Evolutionary conservation across 2,888 invertebrate genomes (phyloP).

Genomic region (Lithosia quadra): DNA sequence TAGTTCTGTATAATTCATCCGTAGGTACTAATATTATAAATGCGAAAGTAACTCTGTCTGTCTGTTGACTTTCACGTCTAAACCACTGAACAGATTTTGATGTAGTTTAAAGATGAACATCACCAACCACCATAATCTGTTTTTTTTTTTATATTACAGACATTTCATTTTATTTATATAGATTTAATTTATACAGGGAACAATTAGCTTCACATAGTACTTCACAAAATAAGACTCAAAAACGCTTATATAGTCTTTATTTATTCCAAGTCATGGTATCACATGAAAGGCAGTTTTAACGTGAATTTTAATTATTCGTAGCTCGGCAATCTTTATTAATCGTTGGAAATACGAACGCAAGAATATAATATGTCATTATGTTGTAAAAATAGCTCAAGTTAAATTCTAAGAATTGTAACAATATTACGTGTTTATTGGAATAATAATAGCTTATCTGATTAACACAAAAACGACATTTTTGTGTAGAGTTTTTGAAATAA

Average conservation of each 20-base stretch:
- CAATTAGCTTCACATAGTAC: neutral
- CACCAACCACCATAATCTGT: too few relatives aligned
- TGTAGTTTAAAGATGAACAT: too few relatives aligned
- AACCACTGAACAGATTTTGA: too few relatives aligned
- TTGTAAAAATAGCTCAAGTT: neutral
- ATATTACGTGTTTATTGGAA: slow-evolving; percentile 14
- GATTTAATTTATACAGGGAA: neutral
- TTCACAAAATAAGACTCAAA: neutral
- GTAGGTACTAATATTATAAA: too few relatives aligned
- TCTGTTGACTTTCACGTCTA: too few relatives aligned
- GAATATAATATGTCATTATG: neutral
- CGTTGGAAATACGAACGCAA: slow-evolving; percentile 1
- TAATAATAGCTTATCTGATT: slow-evolving; percentile 19
- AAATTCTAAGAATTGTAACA: slow-evolving; percentile 6
- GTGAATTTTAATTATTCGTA: slow-evolving; percentile 3
- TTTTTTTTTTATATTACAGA: too few relatives aligned
- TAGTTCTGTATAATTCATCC: neutral
- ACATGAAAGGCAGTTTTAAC: neutral
- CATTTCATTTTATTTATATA: too few relatives aligned
- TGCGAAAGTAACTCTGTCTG: too few relatives aligned
- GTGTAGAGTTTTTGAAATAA: neutral
- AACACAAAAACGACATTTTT: slow-evolving; percentile 16
- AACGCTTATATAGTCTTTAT: neutral
- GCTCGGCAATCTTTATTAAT: neutral
- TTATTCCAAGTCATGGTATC: neutral